Evolutionary conservation across 2,113 vertebrate genomes (phyloP).

Genomic region (Dicaeum eximium): DNA sequence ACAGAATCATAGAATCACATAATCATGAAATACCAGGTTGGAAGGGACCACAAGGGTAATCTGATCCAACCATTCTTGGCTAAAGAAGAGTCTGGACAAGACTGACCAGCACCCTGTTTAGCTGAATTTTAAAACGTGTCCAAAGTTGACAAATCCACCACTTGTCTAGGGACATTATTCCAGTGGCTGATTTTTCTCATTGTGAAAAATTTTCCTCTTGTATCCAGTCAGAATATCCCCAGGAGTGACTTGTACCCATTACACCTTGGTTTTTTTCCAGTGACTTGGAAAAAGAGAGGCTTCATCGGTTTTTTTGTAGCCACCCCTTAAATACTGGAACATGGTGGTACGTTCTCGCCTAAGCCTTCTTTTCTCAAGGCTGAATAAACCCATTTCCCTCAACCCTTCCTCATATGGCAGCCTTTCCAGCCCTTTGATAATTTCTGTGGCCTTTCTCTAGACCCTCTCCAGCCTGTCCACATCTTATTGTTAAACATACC

Average conservation of each 20-base stretch:
- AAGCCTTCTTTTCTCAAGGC: neutral
- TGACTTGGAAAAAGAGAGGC: neutral
- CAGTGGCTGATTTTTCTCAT: neutral
- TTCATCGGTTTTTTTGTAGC: neutral
- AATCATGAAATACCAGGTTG: neutral
- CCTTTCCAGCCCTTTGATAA: neutral
- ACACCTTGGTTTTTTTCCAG: neutral
- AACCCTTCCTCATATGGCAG: neutral
- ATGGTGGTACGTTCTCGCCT: neutral
- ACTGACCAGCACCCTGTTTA: neutral
- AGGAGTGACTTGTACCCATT: neutral
- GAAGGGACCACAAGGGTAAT: neutral
- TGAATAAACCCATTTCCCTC: neutral
- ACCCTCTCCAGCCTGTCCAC: neutral
- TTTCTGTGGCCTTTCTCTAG: neutral
- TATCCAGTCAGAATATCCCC: neutral
- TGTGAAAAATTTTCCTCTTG: neutral
- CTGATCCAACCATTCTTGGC: neutral
- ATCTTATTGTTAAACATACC: neutral
- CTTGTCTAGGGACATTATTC: neutral
- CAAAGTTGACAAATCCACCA: neutral
- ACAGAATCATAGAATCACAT: neutral
- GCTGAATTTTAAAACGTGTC: neutral
- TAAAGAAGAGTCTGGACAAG: neutral
- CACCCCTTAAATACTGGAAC: neutral